Conservation (phyloP, 2,888 invertebrate genomes). For the Troides oblongomaculatus region DNA sequence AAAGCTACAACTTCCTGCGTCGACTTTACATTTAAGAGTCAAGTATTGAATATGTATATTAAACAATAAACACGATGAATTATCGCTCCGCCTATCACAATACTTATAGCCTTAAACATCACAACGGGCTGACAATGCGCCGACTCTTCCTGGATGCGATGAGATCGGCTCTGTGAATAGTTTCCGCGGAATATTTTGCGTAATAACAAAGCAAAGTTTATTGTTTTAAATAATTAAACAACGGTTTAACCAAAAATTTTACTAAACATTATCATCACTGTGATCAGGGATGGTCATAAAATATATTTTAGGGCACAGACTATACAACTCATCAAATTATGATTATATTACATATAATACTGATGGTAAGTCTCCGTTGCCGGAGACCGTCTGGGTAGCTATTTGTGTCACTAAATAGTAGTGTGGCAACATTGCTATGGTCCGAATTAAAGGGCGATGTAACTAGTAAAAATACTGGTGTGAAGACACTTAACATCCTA, state of each 20-base stretch:
- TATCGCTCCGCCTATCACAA: background rate
- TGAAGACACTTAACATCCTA: too few species aligned
- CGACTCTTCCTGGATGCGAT: constrained; percentile 55
- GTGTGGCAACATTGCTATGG: too few species aligned
- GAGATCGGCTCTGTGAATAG: constrained; percentile 35
- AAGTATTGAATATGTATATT: background rate
- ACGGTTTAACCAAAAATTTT: background rate
- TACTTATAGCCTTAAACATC: background rate
- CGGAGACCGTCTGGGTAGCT: too few species aligned
- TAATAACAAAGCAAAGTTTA: background rate
- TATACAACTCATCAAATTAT: too few species aligned
- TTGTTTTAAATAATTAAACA: background rate
- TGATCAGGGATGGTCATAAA: background rate
- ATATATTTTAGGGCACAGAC: too few species aligned
- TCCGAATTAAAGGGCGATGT: too few species aligned
- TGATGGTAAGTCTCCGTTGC: too few species aligned
- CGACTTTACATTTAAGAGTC: background rate
- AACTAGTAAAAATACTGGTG: too few species aligned
- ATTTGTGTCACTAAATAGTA: too few species aligned
- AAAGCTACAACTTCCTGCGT: background rate
- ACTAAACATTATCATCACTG: background rate
- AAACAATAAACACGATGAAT: background rate
- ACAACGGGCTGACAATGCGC: constrained; percentile 39
- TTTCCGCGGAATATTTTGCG: constrained; percentile 10
- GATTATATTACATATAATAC: too few species aligned